Evolutionary conservation across 2,113 vertebrate genomes (phyloP), one percentile per base, ranked within the genome.

Genomic region (Lethenteron reissneri): DNA sequence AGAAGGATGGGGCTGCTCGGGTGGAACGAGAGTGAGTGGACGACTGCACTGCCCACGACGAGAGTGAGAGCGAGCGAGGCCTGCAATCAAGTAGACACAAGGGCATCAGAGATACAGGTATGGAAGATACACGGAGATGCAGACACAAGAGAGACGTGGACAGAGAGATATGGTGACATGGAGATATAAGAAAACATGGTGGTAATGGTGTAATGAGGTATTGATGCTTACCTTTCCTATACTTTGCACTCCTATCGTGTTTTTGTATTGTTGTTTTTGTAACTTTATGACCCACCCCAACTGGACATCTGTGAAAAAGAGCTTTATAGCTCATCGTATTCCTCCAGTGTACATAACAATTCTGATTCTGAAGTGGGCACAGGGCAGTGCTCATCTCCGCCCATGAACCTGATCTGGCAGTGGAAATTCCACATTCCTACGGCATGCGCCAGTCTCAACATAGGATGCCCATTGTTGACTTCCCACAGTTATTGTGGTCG

Each of bases 21-120:
- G 74, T 95, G 92, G 80, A 87, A 92, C 69, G 87, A 80, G 75
- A 96, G 69, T 0, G 91, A 92, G 75, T 95, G 90, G 11, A 97
- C 87, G 1, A 87, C 87, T 0, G 81, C 76, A 1, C 79, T 82
- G 10, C 90, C 85, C 64, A 95, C 86, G 0, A 82, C 78, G 71
- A 96, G 77, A 70, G 81, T 83, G 75, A 87, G 74, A 0, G 77
- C 77, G 75, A 90, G 73, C 1, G 85, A 83, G 0, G 89, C 89
- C 91, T 97, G 73, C 0, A 60, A 74, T 9, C 2, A 2, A 70
- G 56, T 71, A 69, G 9, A 17, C 21, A 15, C 17, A 57, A 62
- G 8, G 41, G 11, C 19, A 12, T 56, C 11, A 10, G 15, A 9
- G 7, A 7, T 70, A 14, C 8, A 12, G 56, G 1, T 57, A 62